Conservation (phyloP, 2,797 vertebrate genomes). For the Centroberyx gerrardi region DNA sequence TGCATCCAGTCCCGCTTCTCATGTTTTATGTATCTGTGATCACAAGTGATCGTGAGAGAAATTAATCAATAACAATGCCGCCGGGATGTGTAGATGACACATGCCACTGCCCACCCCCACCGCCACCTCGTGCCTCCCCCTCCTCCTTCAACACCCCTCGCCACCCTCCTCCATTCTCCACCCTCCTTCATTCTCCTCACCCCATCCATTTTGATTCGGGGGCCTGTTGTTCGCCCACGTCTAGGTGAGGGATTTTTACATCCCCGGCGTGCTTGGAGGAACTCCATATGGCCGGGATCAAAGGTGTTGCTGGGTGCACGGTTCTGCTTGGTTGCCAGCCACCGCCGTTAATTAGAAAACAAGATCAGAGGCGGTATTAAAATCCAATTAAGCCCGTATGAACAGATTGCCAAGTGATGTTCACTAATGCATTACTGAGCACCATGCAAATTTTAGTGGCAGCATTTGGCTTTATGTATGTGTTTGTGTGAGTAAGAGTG, state of each 20-base stretch:
- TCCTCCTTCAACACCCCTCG: slow-evolving; percentile 43
- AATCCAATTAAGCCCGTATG: slow-evolving; percentile 94
- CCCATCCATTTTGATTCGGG: slow-evolving; percentile 80
- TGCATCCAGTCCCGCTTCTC: slow-evolving; percentile 79
- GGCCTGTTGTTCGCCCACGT: slow-evolving; percentile 84
- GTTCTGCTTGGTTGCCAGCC: slow-evolving; percentile 90
- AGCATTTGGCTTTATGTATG: slow-evolving; percentile 86
- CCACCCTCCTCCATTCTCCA: slow-evolving; percentile 65
- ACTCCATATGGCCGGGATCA: slow-evolving; percentile 91
- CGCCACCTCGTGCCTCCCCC: slow-evolving; percentile 20
- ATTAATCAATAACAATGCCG: slow-evolving; percentile 87
- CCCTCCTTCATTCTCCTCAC: slow-evolving; percentile 69
- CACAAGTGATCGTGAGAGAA: slow-evolving; percentile 86
- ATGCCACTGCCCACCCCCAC: slow-evolving; percentile 73
- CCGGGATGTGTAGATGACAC: slow-evolving; percentile 77
- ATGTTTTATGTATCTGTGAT: slow-evolving; percentile 88
- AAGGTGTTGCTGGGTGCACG: slow-evolving; percentile 90
- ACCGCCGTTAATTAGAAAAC: slow-evolving; percentile 91
- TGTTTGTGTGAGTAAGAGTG: slow-evolving; percentile 81
- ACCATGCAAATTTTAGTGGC: slow-evolving; percentile 98
- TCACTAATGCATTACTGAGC: slow-evolving; percentile 99
- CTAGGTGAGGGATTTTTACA: slow-evolving; percentile 87
- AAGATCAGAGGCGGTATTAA: slow-evolving; percentile 92
- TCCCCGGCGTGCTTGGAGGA: slow-evolving; percentile 87
- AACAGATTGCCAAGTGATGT: slow-evolving; percentile 99